Evolutionary conservation across 2,113 vertebrate species (phyloP).

Genomic region (Sclerurus mexicanus): DNA sequence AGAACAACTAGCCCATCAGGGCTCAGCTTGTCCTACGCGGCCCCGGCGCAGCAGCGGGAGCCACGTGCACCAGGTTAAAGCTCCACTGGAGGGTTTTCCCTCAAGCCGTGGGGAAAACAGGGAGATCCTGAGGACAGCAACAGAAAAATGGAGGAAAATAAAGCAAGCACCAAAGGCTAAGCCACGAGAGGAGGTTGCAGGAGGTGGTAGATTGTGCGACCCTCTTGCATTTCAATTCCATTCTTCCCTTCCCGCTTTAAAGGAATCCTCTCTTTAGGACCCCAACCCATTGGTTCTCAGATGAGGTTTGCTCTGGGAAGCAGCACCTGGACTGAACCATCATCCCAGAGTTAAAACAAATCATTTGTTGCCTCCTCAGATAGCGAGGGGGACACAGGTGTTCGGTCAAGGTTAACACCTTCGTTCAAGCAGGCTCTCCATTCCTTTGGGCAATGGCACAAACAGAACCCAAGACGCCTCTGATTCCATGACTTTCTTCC

Average conservation of each 20-base stretch:
- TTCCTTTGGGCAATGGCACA: not conserved
- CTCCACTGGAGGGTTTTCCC: not conserved
- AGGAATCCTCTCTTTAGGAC: slow-evolving; percentile 13
- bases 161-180: slow-evolving; percentile 24
- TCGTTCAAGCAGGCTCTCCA: not conserved
- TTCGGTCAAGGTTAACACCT: slow-evolving; percentile 23
- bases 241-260: not conserved
- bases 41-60: not conserved
- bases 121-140: not conserved
- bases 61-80: not conserved
- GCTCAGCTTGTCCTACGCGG: not conserved
- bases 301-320: not conserved
- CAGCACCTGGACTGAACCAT: not conserved
- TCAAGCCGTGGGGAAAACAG: not conserved
- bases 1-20: not conserved
- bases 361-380: not conserved
- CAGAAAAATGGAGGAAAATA: slow-evolving; percentile 40
- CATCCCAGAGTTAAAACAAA: not conserved
- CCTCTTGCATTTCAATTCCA: not conserved
- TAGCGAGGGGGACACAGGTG: not conserved
- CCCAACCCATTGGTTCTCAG: not conserved
- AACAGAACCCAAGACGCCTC: not conserved
- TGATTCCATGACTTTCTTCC: not conserved
- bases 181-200: not conserved
- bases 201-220: not conserved